Percentiles rank a stretch among this genome's conserved stretches.
Conservation (phyloP, 1,140 invertebrate genomes). For the Micrasema minimum region DNA sequence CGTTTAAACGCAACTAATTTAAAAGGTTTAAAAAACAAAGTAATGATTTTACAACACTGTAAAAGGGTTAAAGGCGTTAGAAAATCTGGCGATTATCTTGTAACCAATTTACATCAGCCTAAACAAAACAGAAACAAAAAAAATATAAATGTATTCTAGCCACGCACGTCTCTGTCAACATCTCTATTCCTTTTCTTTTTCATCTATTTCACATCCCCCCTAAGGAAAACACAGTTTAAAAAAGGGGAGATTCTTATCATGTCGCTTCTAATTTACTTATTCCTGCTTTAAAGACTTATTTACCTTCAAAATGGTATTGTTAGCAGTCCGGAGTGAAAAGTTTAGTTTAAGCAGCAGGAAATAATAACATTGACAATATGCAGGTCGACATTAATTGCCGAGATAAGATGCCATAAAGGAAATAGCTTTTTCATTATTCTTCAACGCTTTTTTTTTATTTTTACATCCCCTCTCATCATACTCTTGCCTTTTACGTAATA, state of each 20-base stretch:
- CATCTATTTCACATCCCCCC: slow-evolving; percentile 1
- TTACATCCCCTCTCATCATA: slow-evolving; percentile 9
- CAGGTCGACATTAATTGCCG: slow-evolving; percentile 50
- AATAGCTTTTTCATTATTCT: slow-evolving; percentile 51
- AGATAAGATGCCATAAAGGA: slow-evolving; percentile 50
- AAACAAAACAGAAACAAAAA: slow-evolving; percentile 19
- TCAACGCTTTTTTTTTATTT: slow-evolving; percentile 12
- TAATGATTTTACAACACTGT: too few relatives aligned
- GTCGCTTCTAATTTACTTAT: slow-evolving; percentile 76
- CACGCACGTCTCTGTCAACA: slow-evolving; percentile 51
- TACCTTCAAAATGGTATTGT: slow-evolving; percentile 70
- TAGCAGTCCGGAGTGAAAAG: slow-evolving; percentile 24
- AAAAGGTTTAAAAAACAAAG: too few relatives aligned
- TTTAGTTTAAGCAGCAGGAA: slow-evolving; percentile 43
- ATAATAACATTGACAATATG: slow-evolving; percentile 52
- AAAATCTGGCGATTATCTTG: slow-evolving; percentile 19
- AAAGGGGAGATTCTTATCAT: slow-evolving; percentile 73
- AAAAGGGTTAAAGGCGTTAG: too few relatives aligned
- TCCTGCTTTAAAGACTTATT: slow-evolving; percentile 74
- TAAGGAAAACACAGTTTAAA: slow-evolving; percentile 43
- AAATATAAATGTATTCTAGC: slow-evolving; percentile 48
- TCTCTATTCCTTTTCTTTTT: slow-evolving; percentile 42
- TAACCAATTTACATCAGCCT: not conserved
- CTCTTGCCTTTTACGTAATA: too few relatives aligned
- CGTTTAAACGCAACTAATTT: too few relatives aligned